Base-by-base conservation (phyloP, 2,888 invertebrate genomes). In the Trichacis sp. region DNA sequence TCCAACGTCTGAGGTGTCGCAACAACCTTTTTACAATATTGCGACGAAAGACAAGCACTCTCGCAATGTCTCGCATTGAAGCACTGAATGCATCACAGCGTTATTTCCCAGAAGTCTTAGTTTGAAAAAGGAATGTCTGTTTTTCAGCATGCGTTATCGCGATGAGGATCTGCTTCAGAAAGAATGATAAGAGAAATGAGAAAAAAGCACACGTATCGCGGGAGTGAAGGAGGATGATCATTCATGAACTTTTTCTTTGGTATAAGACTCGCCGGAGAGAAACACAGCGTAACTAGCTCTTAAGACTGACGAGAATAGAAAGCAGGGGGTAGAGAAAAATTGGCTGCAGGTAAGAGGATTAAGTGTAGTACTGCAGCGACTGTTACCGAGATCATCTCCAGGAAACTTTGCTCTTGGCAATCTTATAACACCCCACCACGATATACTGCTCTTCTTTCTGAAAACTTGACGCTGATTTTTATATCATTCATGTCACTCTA, bases 341-440 rank as follows among this genome's bases (percentile, higher is more conserved):
- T 79, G 77, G 80, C 77, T 76, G 76, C 77, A 75, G 77, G 80
- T 81, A 82, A 81, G 76, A 74, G 77, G 82, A 82, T 83, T 82
- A 82, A 80, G 79, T 73, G 77, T 75, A 75, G 76, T 72, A 68
- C 77, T 78, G 77, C 75, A 77, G 58, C 73, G 74, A 72, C 76
- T 75, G 75, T 77, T 76, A 74, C 75, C 66, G 58, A 73, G 79
- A 81, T 81, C 73, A 82, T 80, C 80, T 77, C 68, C 71, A 70
- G 73, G 77, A 81, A 82, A 81, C 82, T 82, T 82, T 80, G 79
- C 81, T 82, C 82, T 82, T 77, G 80, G 77, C 76, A 82, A 82
- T 33, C 77, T 82, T 81, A 81, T 81, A 81, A 82, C 80, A 80
- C 77, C 64, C 59, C 69, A 71, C 76, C 76, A 60, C 78, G 70